Base-by-base conservation (phyloP, 2,797 vertebrate genomes). In the Phoxinus dragarum region DNA sequence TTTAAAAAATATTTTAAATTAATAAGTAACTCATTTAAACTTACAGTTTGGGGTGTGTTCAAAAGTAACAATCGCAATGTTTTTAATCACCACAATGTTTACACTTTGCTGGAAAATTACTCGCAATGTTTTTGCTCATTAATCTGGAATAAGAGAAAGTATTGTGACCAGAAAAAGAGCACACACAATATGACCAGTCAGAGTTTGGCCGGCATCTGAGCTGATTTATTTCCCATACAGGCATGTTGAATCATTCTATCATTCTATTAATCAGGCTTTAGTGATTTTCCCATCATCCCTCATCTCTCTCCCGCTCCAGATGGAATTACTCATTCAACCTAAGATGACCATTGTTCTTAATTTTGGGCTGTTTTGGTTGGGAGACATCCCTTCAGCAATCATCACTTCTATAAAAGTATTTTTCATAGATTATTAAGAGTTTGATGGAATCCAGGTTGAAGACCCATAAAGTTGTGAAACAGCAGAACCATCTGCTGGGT, bases 271-370 rank as follows among this genome's bases (percentile, higher is more conserved):
- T 71, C 75, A 78, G 75, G 19, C 74, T 84, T 84, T 77, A 56
- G 49, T 84, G 82, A 71, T 78, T 84, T 69, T 36, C 52, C 83
- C 75, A 78, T 84, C 83, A 78, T 72, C 66, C 75, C 40, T 78
- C 75, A 69, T 59, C 52, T 61, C 38, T 47, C 27, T 49, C 71
- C 42, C 0, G 5, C 56, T 84, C 66, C 83, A 84, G 75, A 84
- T 84, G 83, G 83, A 40, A 79, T 79, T 79, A 79, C 75, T 79
- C 82, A 76, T 68, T 79, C 52, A 79, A 47, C 67, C 59, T 34
- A 68, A 56, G 73, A 76, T 84, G 82, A 56, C 82, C 67, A 79
- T 71, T 47, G 75, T 72, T 72, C 40, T 56, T 72, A 21, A 27
- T 71, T 71, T 71, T 40, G 34, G 21, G 14, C 47, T 71, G 80